Evolutionary conservation across 2,113 vertebrate genomes (phyloP), one percentile per base, ranked within the genome.

Genomic region (Cairina moschata): DNA sequence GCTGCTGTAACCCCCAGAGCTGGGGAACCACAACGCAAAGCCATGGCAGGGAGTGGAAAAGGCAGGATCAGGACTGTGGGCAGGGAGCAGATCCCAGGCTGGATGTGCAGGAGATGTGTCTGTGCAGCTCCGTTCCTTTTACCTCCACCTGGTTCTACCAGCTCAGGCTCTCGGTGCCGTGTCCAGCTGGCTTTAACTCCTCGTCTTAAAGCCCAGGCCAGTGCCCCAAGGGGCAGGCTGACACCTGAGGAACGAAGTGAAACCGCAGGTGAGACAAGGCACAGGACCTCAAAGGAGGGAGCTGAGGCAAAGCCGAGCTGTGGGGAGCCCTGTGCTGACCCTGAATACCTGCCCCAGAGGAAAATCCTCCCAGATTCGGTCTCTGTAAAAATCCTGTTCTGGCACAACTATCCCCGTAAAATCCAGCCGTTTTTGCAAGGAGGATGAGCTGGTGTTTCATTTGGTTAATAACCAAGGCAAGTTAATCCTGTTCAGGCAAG

Each of bases 401-500:
- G 11, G 8, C 46, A 36, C 52, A 48, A 16, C 79, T n/a, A 0
- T 56, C 29, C 7, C 32, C 42, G 66, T 85, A 23, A 94, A 91
- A 90, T 28, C 14, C 69, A 87, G 73, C 50, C 74, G 11, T 92
- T 93, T 88, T 42, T 92, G 89, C 91, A 84, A 55, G 29, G 92
- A 92, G 78, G 77, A 92, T 85, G 91, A 87, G 89, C 84, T 84
- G 60, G 36, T 62, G 74, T 94, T 92, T 82, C 79, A 94, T 95
- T 96, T 92, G 46, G 94, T 92, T 95, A 90, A 87, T 91, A 91
- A 95, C 81, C 50, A 55, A 32, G 63, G 81, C 95, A 76, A 95
- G 94, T 94, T 95, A 94, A 85, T 95, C 93, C 96, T 92, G 91
- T 94, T 95, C 81, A 79, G 94, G 78, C 67, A 48, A 94, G 66